These are phyloP conservation scores for Diplazon laetatorius DNA, from an alignment of 2,888 invertebrate genomes.

Conservation along the genomic window DNA sequence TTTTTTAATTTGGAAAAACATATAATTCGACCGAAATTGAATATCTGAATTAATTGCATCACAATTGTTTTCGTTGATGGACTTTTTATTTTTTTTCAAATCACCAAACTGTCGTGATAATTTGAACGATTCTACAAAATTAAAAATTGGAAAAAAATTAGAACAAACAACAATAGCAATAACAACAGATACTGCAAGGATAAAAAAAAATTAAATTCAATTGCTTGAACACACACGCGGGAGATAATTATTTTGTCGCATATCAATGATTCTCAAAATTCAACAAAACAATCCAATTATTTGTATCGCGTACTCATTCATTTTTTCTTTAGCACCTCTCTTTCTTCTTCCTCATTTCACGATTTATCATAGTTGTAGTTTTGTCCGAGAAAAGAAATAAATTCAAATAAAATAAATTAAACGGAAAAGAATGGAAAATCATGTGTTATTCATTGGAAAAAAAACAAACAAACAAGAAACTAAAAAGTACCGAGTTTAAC, in stretches of 20 bases:
- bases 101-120: too few species aligned
- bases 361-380: conserved; percentile 56
- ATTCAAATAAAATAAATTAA: conserved; percentile 53
- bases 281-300: conserved; percentile 22
- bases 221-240: conserved; percentile 16
- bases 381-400: conserved; percentile 46
- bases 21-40: conserved; percentile 3
- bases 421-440: too few species aligned
- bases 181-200: too few species aligned
- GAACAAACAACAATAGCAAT: too few species aligned
- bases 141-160: too few species aligned
- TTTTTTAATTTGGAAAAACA: neutral
- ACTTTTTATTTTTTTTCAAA: too few species aligned
- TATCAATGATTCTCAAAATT: too few species aligned
- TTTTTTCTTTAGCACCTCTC: conserved; percentile 47
- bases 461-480: too few species aligned
- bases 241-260: too few species aligned
- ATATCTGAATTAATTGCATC: conserved; percentile 1
- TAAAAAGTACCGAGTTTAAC: conserved; percentile 25
- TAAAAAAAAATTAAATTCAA: too few species aligned
- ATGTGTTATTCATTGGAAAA: too few species aligned
- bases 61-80: neutral
- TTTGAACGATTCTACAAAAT: too few species aligned
- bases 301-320: conserved; percentile 31
- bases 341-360: conserved; percentile 39